Evolutionary conservation across 2,113 vertebrate species (phyloP), one percentile per base, ranked within the genome.

Genomic region (Lonchura striata): DNA sequence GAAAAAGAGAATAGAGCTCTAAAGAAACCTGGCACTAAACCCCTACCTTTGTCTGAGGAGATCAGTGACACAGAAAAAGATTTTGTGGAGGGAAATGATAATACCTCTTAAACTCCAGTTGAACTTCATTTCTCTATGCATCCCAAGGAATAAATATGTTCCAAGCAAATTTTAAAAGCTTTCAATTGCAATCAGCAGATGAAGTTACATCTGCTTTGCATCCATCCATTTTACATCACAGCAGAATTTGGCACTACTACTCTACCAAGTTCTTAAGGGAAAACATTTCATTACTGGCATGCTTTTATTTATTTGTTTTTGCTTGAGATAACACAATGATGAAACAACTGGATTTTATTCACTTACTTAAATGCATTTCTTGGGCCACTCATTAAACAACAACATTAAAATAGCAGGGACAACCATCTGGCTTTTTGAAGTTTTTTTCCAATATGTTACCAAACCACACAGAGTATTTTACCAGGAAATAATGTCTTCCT

Each of bases 201-300:
- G 95, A 98, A 98, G 96, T 95, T 98, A 97, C 97, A 98, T 98
- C 97, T 98, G 97, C 96, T 98, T 97, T 97, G 92, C 97, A 98
- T 98, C 93, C 96, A 92, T 81, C 53, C 97, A 72, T 88, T 97
- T 97, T 98, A 97, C 94, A 97, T 97, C 94, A 94, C 86, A 82
- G 87, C 86, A 97, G 90, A 97, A 96, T 92, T 97, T 98, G 97
- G 98, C 98, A 96, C 76, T 86, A 66, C 46, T 88, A 84, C 70
- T 80, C 92, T 91, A 90, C 56, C 86, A 93, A 91, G 63, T 88
- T 77, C 95, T 97, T 96, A 78, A 85, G 81, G 85, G 94, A 96
- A 98, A 98, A 95, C 25, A 86, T 98, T 97, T 96, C 88, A 97
- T 97, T 96, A 96, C 88, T 68, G 39, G 80, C 49, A 96, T 95